Evolutionary conservation across 1,140 invertebrate species (phyloP), one percentile per base, ranked within the genome.

Genomic region (Idris sp.): DNA sequence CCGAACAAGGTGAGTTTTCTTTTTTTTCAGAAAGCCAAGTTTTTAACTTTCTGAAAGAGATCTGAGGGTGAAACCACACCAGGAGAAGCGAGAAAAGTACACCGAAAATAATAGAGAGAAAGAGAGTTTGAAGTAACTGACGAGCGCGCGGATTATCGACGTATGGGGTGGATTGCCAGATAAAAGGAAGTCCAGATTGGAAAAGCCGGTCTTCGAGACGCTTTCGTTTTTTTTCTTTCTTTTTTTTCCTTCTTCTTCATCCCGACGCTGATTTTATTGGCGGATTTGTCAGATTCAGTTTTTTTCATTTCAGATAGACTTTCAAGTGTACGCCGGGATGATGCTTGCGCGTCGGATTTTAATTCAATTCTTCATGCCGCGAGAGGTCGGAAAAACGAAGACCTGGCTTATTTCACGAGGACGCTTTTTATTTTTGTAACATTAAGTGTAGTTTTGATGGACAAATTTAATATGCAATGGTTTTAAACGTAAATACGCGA

Each of bases 241-340:
- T n/a, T n/a, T n/a, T n/a, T n/a, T n/a, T n/a, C n/a, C n/a, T n/a
- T n/a, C n/a, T n/a, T n/a, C n/a, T 61, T 49, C 49, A 51, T 31
- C 28, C 16, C 38, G 38, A n/a, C 59, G 31, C 46, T 51, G 16
- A 64, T 53, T 53, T 44, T 53, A 64, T 64, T 62, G 58, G 35
- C 58, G 58, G 58, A 51, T 62, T 62, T 62, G 58, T 62, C 58
- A 62, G 58, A 62, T 51, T 43, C 58, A 51, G 36, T 51, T 49
- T 43, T 51, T 49, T 51, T 43, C 9, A 62, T 62, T 51, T 62
- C 22, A 33, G 28, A 62, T 26, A 13, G 38, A 13, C 30, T 61
- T 26, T 46, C 46, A 40, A 19, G 28, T 30, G 22, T 18, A 13
- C 30, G 41, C 19, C 16, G 10, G 38, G 31, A 46, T 31, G 35